Evolutionary conservation across 2,113 vertebrate genomes (phyloP).

Genomic region (Gila orcuttii): DNA sequence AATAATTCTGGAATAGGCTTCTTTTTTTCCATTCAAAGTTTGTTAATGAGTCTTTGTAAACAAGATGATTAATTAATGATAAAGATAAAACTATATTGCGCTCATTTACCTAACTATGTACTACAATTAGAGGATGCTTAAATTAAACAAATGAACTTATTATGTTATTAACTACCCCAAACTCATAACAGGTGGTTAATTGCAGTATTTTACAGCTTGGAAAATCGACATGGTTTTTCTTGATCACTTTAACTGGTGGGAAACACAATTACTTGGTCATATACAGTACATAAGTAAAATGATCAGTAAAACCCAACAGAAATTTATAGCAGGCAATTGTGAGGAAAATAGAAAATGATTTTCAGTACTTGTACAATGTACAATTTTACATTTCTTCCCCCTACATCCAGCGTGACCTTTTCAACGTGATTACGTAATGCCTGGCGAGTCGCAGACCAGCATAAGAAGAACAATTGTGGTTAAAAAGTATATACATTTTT

Average conservation of each 20-base stretch:
- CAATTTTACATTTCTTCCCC: background rate
- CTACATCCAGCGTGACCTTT: too few species aligned
- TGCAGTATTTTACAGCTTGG: too few species aligned
- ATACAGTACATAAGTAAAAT: background rate
- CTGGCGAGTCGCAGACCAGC: too few species aligned
- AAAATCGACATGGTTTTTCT: background rate
- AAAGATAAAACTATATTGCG: slow-evolving; percentile 14
- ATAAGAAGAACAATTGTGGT: too few species aligned
- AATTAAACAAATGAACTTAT: too few species aligned
- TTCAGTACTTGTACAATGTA: background rate
- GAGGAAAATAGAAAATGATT: background rate
- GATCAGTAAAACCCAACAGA: background rate
- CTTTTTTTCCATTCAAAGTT: background rate
- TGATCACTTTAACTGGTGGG: background rate
- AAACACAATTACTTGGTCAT: background rate
- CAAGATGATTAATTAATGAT: slow-evolving; percentile 29
- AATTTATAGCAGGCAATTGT: too few species aligned
- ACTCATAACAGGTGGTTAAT: too few species aligned
- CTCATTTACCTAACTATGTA: too few species aligned
- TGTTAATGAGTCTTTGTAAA: slow-evolving; percentile 33
- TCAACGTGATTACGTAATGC: too few species aligned
- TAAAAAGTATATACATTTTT: too few species aligned
- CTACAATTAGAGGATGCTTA: too few species aligned
- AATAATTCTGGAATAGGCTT: slow-evolving; percentile 33
- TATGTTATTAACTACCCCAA: too few species aligned